A percentile compares a stretch with the other conserved stretches of the same genome.
These are phyloP conservation scores for Scopus umbretta DNA, from an alignment of 2,113 vertebrate genomes.

Conservation along the genomic window DNA sequence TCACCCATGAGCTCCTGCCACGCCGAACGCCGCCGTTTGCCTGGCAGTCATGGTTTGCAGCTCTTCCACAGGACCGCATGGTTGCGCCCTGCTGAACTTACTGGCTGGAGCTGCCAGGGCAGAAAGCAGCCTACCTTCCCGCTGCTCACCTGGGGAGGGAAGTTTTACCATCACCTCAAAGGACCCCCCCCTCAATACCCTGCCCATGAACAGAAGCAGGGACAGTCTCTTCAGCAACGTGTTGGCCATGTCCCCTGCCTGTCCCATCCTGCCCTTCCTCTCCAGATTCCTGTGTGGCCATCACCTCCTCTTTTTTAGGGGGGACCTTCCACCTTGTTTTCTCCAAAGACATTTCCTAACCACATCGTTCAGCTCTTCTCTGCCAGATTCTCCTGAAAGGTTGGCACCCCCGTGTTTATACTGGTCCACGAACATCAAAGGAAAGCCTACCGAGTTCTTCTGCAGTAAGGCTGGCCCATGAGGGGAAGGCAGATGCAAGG, in stretches of 20 bases:
- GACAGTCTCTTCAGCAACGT: neutral
- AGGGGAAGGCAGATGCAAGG: neutral
- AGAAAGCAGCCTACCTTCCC: neutral
- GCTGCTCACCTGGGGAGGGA: neutral
- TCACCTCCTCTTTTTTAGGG: neutral
- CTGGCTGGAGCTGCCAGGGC: neutral
- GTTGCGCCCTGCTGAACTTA: neutral
- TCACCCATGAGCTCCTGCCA: neutral
- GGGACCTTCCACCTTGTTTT: neutral
- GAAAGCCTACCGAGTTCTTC: neutral
- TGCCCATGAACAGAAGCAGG: neutral
- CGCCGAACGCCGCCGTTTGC: rapidly evolving
- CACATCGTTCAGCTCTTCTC: neutral
- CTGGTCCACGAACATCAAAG: neutral
- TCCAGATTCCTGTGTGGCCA: neutral
- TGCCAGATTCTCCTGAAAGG: neutral
- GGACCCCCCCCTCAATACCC: too few relatives aligned
- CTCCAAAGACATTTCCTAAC: neutral
- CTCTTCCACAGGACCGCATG: neutral
- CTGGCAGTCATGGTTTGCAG: neutral
- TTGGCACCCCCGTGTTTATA: neutral
- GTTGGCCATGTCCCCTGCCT: neutral
- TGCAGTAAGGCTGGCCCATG: neutral
- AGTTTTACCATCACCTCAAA: neutral
- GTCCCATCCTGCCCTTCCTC: neutral